These are phyloP conservation scores for Calycopis cecrops DNA, from an alignment of 1,140 invertebrate genomes.

Conservation along the genomic window DNA sequence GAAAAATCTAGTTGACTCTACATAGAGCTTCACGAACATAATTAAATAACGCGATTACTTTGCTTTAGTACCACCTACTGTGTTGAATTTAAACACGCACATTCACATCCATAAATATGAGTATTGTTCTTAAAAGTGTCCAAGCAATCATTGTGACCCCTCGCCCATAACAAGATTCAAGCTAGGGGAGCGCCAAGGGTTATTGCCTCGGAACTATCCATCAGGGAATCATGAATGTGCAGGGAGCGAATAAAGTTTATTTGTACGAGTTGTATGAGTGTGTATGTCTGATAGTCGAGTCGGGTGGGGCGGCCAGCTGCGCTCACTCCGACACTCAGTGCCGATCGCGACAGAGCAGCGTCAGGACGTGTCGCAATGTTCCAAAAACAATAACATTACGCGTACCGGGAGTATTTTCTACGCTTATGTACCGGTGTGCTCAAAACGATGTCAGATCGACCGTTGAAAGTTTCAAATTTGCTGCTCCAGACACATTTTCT, in stretches of 20 bases:
- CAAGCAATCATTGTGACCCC: constrained; percentile 47
- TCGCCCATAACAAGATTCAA: constrained; percentile 55
- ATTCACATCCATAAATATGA: constrained; percentile 2
- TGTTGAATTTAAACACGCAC: constrained; percentile 8
- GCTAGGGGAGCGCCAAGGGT: constrained; percentile 61
- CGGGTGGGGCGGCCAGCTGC: constrained; percentile 54
- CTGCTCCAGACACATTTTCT: constrained; percentile 51
- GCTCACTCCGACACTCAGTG: constrained; percentile 52
- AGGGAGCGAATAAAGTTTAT: constrained; percentile 72
- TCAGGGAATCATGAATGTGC: constrained; percentile 51
- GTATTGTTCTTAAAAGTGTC: constrained; percentile 21
- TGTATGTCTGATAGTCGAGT: constrained; percentile 58
- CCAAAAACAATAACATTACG: constrained; percentile 12
- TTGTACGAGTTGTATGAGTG: constrained; percentile 51
- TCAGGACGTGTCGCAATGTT: constrained; percentile 34
- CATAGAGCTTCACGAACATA: too few relatives aligned
- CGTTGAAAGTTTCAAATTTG: constrained; percentile 59
- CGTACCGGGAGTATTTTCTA: background rate
- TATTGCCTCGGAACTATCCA: constrained; percentile 63
- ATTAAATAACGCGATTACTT: too few relatives aligned
- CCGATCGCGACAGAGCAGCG: constrained; percentile 40
- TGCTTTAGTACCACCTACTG: too few relatives aligned
- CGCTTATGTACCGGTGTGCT: constrained; percentile 10
- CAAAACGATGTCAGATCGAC: constrained; percentile 62
- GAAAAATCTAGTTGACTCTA: too few relatives aligned